Conservation (phyloP, 2,113 vertebrate species). For the Semicossyphus pulcher region DNA sequence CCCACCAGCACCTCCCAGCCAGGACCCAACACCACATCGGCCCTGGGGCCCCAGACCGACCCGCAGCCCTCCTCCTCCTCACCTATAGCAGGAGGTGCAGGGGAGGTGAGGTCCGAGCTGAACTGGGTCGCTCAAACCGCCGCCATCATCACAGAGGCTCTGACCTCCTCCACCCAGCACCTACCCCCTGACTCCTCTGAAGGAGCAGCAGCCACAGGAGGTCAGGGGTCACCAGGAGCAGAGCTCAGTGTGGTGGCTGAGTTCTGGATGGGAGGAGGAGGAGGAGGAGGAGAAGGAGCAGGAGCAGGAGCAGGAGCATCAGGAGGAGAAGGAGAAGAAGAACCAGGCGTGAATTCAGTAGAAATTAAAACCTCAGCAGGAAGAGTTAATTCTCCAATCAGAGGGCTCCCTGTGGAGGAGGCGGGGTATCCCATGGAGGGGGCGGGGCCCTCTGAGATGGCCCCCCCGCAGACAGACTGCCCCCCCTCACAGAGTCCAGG, state of each 20-base stretch:
- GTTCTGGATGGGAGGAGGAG: constrained; percentile 60
- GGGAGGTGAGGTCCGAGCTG: constrained; percentile 76
- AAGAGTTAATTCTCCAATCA: constrained; percentile 16
- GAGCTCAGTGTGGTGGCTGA: constrained; percentile 65
- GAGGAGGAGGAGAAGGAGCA: neutral
- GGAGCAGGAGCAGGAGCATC: neutral
- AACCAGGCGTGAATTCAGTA: constrained; percentile 66
- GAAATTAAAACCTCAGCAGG: constrained; percentile 62
- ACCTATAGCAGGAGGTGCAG: neutral
- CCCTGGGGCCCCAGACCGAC: constrained; percentile 30
- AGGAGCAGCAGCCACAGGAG: neutral
- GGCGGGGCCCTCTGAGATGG: neutral
- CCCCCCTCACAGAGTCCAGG: constrained; percentile 36
- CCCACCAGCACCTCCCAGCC: neutral
- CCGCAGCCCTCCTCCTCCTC: constrained; percentile 33
- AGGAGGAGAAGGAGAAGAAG: neutral
- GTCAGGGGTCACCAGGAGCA: constrained; percentile 10
- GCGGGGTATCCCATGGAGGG: neutral
- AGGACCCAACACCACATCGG: neutral
- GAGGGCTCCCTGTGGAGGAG: constrained; percentile 34
- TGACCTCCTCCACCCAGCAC: constrained; percentile 69
- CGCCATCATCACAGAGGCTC: constrained; percentile 88
- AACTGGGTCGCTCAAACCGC: constrained; percentile 93
- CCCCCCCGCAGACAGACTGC: constrained; percentile 64
- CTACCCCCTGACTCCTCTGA: neutral